Evolutionary conservation across 2,888 invertebrate species (phyloP).

Genomic region (Peribatodes rhomboidaria): DNA sequence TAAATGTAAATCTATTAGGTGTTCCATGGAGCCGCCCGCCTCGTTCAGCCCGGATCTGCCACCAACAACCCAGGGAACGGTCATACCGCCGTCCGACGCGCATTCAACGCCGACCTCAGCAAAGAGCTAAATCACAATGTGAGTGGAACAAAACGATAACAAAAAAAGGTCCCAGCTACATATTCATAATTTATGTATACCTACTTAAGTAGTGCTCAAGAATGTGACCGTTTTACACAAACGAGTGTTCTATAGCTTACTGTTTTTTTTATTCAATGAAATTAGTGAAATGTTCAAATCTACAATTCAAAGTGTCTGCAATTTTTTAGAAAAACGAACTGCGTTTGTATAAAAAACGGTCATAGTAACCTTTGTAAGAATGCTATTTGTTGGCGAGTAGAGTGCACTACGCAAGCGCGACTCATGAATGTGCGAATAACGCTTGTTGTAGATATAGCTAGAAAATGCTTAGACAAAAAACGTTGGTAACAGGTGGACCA

Average conservation of each 20-base stretch:
- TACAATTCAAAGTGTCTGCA: too few relatives aligned
- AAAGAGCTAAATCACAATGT: slow-evolving; percentile 82
- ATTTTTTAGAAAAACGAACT: too few relatives aligned
- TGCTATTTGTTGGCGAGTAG: not conserved
- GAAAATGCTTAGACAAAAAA: not conserved
- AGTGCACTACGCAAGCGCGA: too few relatives aligned
- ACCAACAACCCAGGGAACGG: slow-evolving; percentile 66
- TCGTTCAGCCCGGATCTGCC: slow-evolving; percentile 82
- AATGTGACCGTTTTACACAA: not conserved
- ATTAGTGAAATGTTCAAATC: not conserved
- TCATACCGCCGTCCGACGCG: slow-evolving; percentile 78
- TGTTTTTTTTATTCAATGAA: not conserved
- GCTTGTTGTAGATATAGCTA: too few relatives aligned
- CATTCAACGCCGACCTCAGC: slow-evolving; percentile 78
- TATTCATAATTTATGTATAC: too few relatives aligned
- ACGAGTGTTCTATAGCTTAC: not conserved
- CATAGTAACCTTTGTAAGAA: too few relatives aligned
- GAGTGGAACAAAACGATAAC: slow-evolving; percentile 47
- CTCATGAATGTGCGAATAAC: too few relatives aligned
- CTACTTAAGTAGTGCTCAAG: not conserved
- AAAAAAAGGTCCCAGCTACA: not conserved
- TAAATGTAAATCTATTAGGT: slow-evolving; percentile 67
- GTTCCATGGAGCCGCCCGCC: slow-evolving; percentile 88
- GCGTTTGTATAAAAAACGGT: too few relatives aligned
- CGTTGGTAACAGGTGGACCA: slow-evolving; percentile 81